phyloP scores from a whole-genome alignment of 2,797 vertebrate species.

The Oryzias sinensis region DNA sequence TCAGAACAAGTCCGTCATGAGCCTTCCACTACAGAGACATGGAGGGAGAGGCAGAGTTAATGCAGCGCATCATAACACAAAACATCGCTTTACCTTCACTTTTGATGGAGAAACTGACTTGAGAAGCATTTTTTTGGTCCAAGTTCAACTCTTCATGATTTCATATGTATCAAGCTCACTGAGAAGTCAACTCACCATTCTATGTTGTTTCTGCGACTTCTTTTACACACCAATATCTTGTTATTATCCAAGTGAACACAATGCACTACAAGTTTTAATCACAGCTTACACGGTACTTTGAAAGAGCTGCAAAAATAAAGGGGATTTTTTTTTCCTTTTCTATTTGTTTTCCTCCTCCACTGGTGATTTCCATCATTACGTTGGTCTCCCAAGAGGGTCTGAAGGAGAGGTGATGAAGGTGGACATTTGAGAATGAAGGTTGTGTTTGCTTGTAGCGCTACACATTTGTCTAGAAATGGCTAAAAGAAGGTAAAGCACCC shows the following conservation, averaged over 20 bases:
- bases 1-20: conserved; percentile 92
- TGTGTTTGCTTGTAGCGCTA: conserved; percentile 1
- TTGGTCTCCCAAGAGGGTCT: conserved; percentile 16
- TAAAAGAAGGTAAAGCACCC: conserved; percentile 27
- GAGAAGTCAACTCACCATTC: not conserved
- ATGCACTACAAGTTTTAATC: too few relatives aligned
- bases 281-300: too few relatives aligned
- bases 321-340: conserved; percentile 21
- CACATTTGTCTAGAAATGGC: conserved; percentile 25
- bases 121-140: not conserved
- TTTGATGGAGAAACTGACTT: not conserved
- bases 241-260: too few relatives aligned
- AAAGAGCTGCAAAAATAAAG: conserved; percentile 25
- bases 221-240: too few relatives aligned
- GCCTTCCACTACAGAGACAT: conserved; percentile 91
- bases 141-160: conserved; percentile 4
- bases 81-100: not conserved
- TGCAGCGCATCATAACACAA: not conserved
- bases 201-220: conserved; percentile 9
- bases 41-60: not conserved
- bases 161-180: conserved; percentile 5
- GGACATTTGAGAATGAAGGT: conserved; percentile 17
- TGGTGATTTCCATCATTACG: conserved; percentile 19
- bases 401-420: conserved; percentile 36
- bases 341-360: conserved; percentile 7